Evolutionary conservation across 2,113 vertebrate species (phyloP).

Genomic region (Tachuris rubrigastra): DNA sequence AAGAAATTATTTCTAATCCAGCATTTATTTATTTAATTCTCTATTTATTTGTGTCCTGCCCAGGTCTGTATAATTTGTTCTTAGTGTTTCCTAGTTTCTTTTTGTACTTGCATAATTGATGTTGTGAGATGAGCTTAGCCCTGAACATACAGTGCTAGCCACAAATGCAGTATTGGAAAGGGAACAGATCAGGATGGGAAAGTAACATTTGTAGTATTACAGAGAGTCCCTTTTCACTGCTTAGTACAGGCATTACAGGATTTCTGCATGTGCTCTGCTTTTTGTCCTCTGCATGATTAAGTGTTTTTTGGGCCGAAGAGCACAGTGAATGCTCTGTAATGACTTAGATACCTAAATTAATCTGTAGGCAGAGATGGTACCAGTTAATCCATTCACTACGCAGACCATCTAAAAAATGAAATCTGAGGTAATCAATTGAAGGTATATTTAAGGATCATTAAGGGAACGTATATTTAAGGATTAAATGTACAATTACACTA

Average conservation of each 20-base stretch:
- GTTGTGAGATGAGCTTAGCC: background rate
- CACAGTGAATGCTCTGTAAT: conserved; percentile 51
- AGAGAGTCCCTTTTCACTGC: background rate
- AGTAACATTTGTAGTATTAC: background rate
- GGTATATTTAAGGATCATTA: conserved; percentile 42
- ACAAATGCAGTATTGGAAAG: background rate
- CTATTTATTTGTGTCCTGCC: background rate
- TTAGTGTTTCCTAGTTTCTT: background rate
- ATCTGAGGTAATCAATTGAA: conserved; percentile 19
- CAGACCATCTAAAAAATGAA: conserved; percentile 21
- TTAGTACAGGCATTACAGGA: background rate
- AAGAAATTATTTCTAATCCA: background rate
- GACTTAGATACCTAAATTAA: conserved; percentile 48
- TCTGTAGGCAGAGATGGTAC: conserved; percentile 28
- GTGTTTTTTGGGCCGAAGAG: conserved; percentile 8
- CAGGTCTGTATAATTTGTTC: background rate
- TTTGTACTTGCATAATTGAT: background rate
- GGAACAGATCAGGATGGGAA: background rate
- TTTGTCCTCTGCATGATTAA: conserved; percentile 52
- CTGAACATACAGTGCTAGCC: background rate
- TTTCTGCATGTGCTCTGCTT: conserved; percentile 18
- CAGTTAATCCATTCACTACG: conserved; percentile 30
- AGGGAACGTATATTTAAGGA: conserved; percentile 19
- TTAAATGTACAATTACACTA: conserved; percentile 48
- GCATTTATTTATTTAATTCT: background rate